phyloP scores from a whole-genome alignment of 1,140 invertebrate genomes.

The Tribolium castaneum region DNA sequence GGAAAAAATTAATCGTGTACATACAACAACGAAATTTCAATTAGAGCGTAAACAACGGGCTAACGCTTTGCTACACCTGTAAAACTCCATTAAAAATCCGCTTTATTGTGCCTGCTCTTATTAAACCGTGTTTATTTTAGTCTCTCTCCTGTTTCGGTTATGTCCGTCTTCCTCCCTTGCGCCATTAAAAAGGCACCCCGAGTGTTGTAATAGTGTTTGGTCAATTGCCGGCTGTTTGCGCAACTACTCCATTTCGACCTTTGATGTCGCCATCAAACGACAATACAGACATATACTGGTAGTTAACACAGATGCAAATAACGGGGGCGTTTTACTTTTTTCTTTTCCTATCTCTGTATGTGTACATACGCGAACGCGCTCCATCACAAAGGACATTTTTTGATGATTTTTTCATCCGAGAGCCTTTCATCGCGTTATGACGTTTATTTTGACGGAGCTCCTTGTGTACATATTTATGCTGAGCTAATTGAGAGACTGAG shows the following conservation, averaged over 20 bases:
- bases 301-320: slow-evolving; percentile 40
- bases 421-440: slow-evolving; percentile 14
- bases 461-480: slow-evolving; percentile 11
- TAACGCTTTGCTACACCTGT: slow-evolving; percentile 19
- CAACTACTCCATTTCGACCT: slow-evolving; percentile 37
- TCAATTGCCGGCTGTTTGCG: slow-evolving; percentile 32
- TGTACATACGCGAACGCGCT: background rate
- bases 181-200: slow-evolving; percentile 26
- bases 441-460: slow-evolving; percentile 8
- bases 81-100: slow-evolving; percentile 27
- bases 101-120: slow-evolving; percentile 21
- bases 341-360: background rate
- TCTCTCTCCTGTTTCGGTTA: slow-evolving; percentile 4
- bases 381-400: slow-evolving; percentile 19
- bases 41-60: slow-evolving; percentile 16
- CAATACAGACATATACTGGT: slow-evolving; percentile 36
- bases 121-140: slow-evolving; percentile 21
- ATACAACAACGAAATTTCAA: slow-evolving; percentile 11
- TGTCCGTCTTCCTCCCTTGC: background rate
- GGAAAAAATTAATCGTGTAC: background rate
- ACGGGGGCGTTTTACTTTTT: background rate
- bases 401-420: slow-evolving; percentile 22
- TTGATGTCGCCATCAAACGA: slow-evolving; percentile 43
- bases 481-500: background rate
- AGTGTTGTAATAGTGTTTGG: slow-evolving; percentile 40